Evolutionary conservation across 2,797 vertebrate species (phyloP), one percentile per base, ranked within the genome.

Genomic region (Pipistrellus pygmaeus): DNA sequence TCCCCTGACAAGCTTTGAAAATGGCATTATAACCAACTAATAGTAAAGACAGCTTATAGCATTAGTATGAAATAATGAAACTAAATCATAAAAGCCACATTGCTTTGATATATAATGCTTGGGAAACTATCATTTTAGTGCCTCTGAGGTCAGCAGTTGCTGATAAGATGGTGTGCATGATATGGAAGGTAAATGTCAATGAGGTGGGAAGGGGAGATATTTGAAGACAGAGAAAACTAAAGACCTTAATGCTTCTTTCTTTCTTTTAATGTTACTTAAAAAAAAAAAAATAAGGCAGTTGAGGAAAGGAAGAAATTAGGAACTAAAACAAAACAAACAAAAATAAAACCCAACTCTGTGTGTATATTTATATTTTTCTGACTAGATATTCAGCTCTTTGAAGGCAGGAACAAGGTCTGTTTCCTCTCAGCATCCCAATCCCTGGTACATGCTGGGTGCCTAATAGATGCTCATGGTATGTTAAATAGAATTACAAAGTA

Each of bases 201-300:
- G 27, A 57, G 23, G 6, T 48, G 9, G 12, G 55, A 51, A 55
- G 21, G 3, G 30, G 20, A 87, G 15, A 76, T 35, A 92, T 55
- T 94, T 93, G 81, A 93, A 91, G 41, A 77, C 27, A 78, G 62
- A 60, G 30, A 57, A 44, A 95, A 81, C 46, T 11, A 46, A 96
- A 92, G n/a, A 38, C 32, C 12, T 88, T 62, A 53, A 17, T 75
- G 71, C 27, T 78, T 73, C 27, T 92, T 48, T 41, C 4, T 60
- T 60, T 25, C 25, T 60, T 57, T 60, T 6, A 27, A 60, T 60
- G 71, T 27, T 78, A 73, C 21, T 92, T 48, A 35, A 2, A 76
- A 77, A 92, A 77, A 92, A 77, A 92, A 30, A 48, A 35, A 55
- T n/a, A 89, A 80, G 20, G 14, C 4, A 8, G 13, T 44, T 64